phyloP scores from a whole-genome alignment of 2,113 vertebrate species.

The Anguilla rostrata region DNA sequence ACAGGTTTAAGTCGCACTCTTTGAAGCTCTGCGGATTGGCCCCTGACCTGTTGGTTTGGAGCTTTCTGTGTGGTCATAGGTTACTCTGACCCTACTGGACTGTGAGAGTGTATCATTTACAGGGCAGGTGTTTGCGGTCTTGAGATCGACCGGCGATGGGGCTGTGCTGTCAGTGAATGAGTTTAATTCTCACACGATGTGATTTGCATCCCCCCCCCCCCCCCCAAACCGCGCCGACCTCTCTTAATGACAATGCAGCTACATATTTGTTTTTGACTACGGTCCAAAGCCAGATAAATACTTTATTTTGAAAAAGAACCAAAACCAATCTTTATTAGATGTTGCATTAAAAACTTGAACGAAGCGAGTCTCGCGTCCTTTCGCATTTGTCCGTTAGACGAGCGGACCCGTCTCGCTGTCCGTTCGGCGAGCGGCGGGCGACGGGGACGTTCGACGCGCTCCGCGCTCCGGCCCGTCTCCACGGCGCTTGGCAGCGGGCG shows the following conservation, averaged over 20 bases:
- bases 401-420: no score
- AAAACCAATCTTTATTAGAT: no score
- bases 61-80: not conserved
- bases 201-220: not conserved
- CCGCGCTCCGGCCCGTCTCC: not conserved
- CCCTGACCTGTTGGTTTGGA: not conserved
- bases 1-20: not conserved
- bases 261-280: no score
- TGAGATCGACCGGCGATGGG: not conserved
- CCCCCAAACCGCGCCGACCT: not conserved
- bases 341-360: no score
- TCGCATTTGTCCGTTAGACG: no score
- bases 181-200: not conserved
- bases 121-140: not conserved
- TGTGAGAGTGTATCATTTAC: not conserved
- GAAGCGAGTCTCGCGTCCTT: no score
- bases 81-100: not conserved
- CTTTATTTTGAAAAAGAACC: no score
- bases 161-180: not conserved
- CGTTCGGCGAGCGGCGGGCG: not conserved
- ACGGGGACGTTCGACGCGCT: not conserved
- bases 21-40: not conserved
- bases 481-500: not conserved
- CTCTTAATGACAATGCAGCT: not conserved
- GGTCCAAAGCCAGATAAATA: no score